Conservation (phyloP, 2,888 invertebrate species). For the Habrosyne pyritoides region DNA sequence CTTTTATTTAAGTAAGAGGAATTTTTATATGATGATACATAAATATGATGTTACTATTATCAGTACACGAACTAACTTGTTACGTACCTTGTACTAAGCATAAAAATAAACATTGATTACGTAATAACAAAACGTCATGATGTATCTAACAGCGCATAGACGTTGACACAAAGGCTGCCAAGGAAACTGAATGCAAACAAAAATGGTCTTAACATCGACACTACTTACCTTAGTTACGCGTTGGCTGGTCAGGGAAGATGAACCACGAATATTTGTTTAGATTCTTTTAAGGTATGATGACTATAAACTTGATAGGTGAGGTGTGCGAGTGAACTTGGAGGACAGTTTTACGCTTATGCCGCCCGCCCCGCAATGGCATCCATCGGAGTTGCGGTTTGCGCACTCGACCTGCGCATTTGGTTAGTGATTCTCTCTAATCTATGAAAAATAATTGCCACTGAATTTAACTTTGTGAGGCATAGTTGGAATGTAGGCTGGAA, state of each 20-base stretch:
- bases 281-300: conserved; percentile 17
- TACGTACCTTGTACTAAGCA: too few species aligned
- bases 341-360: conserved; percentile 50
- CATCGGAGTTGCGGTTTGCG: conserved; percentile 52
- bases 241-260: neutral
- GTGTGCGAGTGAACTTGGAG: conserved; percentile 43
- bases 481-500: too few species aligned
- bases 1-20: too few species aligned
- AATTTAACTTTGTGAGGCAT: neutral
- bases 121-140: neutral
- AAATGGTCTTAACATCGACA: neutral
- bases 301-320: conserved; percentile 8
- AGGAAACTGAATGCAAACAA: neutral
- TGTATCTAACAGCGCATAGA: too few species aligned
- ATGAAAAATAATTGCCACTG: neutral
- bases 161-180: neutral
- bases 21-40: too few species aligned
- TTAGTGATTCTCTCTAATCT: neutral
- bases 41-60: too few species aligned
- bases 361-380: conserved; percentile 29
- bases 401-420: conserved; percentile 11
- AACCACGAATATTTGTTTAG: conserved; percentile 16
- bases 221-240: neutral
- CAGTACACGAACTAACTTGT: too few species aligned
- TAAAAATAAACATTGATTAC: neutral